Percentiles rank a stretch among this genome's conserved stretches.
Conservation (phyloP, 2,888 invertebrate species). For the Linyphia triangularis region DNA sequence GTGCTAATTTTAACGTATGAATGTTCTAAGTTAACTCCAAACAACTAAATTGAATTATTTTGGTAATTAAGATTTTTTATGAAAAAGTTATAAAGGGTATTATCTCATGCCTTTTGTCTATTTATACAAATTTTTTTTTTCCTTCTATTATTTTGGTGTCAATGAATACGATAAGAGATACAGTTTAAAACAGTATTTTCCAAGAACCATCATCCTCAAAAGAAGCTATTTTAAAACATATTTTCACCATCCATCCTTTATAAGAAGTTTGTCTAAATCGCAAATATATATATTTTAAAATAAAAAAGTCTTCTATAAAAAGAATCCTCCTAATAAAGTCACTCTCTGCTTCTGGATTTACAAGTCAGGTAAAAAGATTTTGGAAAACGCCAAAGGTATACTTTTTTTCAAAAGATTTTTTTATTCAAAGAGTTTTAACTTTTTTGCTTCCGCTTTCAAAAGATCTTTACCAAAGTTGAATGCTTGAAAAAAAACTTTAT, state of each 20-base stretch:
- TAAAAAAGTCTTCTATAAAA: conserved; percentile 1
- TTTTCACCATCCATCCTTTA: background rate
- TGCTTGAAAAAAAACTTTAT: background rate
- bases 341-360: conserved; percentile 34
- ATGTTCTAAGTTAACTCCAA: no score
- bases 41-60: no score
- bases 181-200: no score
- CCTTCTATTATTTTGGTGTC: no score
- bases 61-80: no score
- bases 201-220: no score
- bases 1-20: no score
- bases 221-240: background rate
- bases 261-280: background rate
- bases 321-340: conserved; percentile 41
- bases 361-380: conserved; percentile 20
- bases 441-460: background rate
- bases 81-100: no score
- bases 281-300: background rate
- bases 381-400: background rate
- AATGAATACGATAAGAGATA: no score
- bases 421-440: background rate
- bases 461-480: background rate
- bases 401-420: background rate
- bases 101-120: no score
- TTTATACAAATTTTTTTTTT: no score